Conservation (phyloP, 1,140 invertebrate species). For the Drosophila parabipectinata region DNA sequence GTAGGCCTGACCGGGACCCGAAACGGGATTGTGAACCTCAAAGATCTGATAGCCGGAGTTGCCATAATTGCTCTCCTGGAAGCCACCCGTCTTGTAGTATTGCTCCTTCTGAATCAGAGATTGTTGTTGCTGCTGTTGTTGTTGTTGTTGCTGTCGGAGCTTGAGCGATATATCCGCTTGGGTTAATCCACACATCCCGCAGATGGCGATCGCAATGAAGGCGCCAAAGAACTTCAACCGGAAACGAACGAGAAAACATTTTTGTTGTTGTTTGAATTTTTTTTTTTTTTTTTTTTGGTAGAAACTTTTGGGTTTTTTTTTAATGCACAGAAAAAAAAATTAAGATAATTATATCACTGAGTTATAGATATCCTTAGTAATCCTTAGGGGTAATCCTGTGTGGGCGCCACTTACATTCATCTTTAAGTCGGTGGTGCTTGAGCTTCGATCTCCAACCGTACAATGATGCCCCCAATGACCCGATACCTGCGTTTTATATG, state of each 20-base stretch:
- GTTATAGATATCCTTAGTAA: slow-evolving; percentile 8
- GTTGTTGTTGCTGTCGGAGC: slow-evolving; percentile 39
- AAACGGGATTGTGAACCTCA: slow-evolving; percentile 76
- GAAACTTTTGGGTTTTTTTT: not conserved
- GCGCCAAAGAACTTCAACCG: slow-evolving; percentile 55
- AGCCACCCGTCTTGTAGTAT: slow-evolving; percentile 38
- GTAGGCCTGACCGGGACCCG: slow-evolving; percentile 45
- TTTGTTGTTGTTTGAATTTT: not conserved
- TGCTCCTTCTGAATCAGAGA: slow-evolving; percentile 25
- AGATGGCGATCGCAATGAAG: slow-evolving; percentile 56
- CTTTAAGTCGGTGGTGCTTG: slow-evolving; percentile 80
- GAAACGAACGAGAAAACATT: slow-evolving; percentile 20
- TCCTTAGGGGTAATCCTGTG: slow-evolving; percentile 24
- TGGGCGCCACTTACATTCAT: slow-evolving; percentile 72
- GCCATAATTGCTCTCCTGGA: slow-evolving; percentile 68
- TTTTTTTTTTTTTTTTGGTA: not conserved
- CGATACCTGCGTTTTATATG: slow-evolving; percentile 73
- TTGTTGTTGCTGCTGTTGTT: slow-evolving; percentile 38
- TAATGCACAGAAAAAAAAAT: slow-evolving; percentile 26
- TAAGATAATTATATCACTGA: slow-evolving; percentile 3
- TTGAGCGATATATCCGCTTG: slow-evolving; percentile 71
- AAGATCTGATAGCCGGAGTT: slow-evolving; percentile 74
- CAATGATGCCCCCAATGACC: slow-evolving; percentile 76
- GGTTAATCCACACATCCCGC: slow-evolving; percentile 47
- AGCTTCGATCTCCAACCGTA: slow-evolving; percentile 81